These are phyloP conservation scores for Diabrotica balteata DNA, from an alignment of 2,888 invertebrate species.

Conservation along the genomic window DNA sequence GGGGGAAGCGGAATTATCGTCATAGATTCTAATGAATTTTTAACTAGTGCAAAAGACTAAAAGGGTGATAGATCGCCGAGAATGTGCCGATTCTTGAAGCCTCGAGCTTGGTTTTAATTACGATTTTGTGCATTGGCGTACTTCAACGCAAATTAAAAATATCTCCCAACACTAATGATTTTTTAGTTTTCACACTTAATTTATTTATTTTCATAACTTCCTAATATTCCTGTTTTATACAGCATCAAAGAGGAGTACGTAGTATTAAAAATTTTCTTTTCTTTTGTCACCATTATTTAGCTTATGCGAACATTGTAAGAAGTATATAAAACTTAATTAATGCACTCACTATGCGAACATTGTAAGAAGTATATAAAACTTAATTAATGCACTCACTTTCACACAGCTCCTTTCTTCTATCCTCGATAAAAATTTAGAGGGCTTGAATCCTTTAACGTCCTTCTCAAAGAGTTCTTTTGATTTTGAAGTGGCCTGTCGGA, in stretches of 20 bases:
- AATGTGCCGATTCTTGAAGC: constrained; percentile 1
- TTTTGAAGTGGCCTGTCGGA: constrained; percentile 9
- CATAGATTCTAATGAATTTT: constrained; percentile 15
- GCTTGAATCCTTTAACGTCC: constrained; percentile 5
- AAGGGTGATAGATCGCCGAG: not conserved
- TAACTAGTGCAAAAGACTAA: constrained; percentile 9
- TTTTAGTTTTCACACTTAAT: no score
- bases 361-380: constrained; percentile 5
- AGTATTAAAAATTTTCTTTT: no score
- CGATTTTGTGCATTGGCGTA: not conserved
- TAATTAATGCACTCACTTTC: not conserved
- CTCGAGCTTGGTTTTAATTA: constrained; percentile 1
- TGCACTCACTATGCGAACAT: no score
- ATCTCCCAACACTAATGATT: no score
- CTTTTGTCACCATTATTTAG: no score
- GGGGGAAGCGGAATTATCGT: not conserved
- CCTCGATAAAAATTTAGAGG: not conserved
- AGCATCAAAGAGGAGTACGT: no score
- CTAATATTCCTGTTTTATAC: no score
- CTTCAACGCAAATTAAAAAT: not conserved
- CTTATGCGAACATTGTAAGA: not conserved
- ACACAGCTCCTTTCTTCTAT: not conserved
- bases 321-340: constrained; percentile 8
- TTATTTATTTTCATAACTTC: no score
- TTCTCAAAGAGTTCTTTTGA: constrained; percentile 2